Evolutionary conservation across 1,140 invertebrate species (phyloP), one percentile per base, ranked within the genome.

Genomic region (Heterodera schachtii): DNA sequence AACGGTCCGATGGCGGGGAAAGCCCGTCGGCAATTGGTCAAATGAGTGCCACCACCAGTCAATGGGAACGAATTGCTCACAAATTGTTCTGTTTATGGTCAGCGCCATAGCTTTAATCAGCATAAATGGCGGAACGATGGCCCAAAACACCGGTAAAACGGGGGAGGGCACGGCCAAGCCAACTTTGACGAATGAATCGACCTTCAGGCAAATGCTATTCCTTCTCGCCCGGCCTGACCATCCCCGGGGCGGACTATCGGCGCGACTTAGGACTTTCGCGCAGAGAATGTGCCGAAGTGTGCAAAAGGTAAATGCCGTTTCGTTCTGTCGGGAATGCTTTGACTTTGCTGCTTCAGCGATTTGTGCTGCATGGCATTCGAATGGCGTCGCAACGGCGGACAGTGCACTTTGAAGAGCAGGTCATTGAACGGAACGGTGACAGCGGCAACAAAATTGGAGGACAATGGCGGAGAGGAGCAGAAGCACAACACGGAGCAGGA

Each of bases 311-410:
- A 41, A 78, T 21, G 60, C n/a, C 47, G 49, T 43, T 60, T 7
- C 7, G 41, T 46, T 31, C 49, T 67, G 19, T 21, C 19, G 11
- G 19, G 41, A 79, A 31, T 2, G 21, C 79, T 19, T 13, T 47
- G 41, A 52, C 44, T 67, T 78, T 75, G 43, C 47, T 46, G 21
- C 19, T 44, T 41, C 21, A 76, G 67, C 46, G 83, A 84, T 64
- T 47, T 74, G 73, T 83, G 80, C 66, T 86, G 84, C 64, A 86
- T 85, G 82, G 84, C 78, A 9, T 85, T 85, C 66, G 84, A 85
- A 66, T 85, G 77, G 82, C 52, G 73, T 19, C 73, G 73, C 43
- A 60, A 44, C 31, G 81, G 69, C 31, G 83, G 83, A 8, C 64
- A 74, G 60, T 85, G 84, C 76, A 85, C 84, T 19, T 78, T 85